A percentile compares a stretch with the other conserved stretches of the same genome.
These are phyloP conservation scores for Carassius carassius DNA, from an alignment of 2,113 vertebrate species.

Conservation along the genomic window DNA sequence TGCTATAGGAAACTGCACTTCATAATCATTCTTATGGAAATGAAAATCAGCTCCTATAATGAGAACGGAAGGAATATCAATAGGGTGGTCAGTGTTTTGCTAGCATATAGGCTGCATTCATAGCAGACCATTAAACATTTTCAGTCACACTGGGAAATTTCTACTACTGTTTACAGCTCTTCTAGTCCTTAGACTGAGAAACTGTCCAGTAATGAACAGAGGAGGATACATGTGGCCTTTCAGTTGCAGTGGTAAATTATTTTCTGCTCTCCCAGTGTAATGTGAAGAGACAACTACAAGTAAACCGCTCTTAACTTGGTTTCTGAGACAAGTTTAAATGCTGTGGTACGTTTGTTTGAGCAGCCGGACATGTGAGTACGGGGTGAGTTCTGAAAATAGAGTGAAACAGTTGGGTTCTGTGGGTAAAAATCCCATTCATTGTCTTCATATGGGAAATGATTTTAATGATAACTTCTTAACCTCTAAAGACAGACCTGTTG, in stretches of 20 bases:
- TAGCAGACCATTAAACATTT: not conserved
- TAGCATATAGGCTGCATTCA: slow-evolving; percentile 8
- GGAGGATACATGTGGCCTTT: not conserved
- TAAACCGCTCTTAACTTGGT: not conserved
- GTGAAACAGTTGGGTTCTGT: not conserved
- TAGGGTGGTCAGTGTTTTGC: not conserved
- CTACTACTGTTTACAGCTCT: not conserved
- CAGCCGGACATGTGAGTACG: not conserved
- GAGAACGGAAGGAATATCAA: not conserved
- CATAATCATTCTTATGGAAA: not conserved
- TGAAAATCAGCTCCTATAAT: slow-evolving; percentile 11
- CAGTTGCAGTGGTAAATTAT: not conserved
- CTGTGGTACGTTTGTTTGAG: slow-evolving; percentile 1
- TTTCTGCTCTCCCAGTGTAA: not conserved
- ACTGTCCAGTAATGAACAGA: not conserved
- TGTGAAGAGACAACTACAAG: not conserved
- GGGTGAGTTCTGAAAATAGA: not conserved
- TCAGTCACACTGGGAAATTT: not conserved
- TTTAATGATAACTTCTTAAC: not conserved
- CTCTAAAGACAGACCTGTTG: not conserved
- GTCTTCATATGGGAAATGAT: not conserved
- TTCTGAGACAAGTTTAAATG: not conserved
- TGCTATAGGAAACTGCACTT: slow-evolving; percentile 46
- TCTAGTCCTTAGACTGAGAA: not conserved
- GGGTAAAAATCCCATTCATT: not conserved